phyloP scores from a whole-genome alignment of 2,113 vertebrate genomes.

The Cacatua alba region DNA sequence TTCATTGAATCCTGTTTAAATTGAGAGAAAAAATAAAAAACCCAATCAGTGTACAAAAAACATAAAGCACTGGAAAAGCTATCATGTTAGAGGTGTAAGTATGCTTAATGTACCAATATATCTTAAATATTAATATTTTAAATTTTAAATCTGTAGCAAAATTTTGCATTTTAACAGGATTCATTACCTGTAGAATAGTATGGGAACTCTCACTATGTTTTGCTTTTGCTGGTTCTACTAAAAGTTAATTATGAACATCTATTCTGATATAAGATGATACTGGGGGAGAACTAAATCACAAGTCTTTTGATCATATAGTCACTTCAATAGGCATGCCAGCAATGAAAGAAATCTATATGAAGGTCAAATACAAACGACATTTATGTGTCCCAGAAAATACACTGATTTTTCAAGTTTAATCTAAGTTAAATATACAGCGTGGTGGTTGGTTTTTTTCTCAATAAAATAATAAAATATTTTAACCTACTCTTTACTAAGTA shows the following conservation, averaged over 20 bases:
- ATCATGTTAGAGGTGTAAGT: not conserved
- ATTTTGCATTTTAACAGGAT: not conserved
- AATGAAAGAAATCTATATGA: not conserved
- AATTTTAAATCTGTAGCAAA: not conserved
- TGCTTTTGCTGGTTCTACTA: not conserved
- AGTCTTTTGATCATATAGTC: not conserved
- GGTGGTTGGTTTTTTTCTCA: accelerated
- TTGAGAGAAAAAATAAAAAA: not conserved
- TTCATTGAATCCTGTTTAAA: not conserved
- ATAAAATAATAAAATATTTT: not conserved
- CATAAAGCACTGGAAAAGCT: not conserved
- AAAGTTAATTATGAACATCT: not conserved
- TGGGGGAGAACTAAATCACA: not conserved
- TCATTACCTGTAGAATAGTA: not conserved
- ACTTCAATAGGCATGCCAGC: not conserved
- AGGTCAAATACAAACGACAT: not conserved
- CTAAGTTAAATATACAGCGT: not conserved
- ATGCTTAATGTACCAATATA: not conserved
- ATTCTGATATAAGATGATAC: not conserved
- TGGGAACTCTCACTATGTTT: not conserved
- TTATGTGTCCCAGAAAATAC: not conserved
- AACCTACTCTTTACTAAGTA: not conserved
- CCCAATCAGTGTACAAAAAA: not conserved
- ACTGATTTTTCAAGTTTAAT: not conserved
- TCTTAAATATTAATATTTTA: not conserved